These are phyloP conservation scores for sheep (Ovis aries) DNA, from an alignment of 2,113 vertebrate species.

Conservation along the genomic window DNA sequence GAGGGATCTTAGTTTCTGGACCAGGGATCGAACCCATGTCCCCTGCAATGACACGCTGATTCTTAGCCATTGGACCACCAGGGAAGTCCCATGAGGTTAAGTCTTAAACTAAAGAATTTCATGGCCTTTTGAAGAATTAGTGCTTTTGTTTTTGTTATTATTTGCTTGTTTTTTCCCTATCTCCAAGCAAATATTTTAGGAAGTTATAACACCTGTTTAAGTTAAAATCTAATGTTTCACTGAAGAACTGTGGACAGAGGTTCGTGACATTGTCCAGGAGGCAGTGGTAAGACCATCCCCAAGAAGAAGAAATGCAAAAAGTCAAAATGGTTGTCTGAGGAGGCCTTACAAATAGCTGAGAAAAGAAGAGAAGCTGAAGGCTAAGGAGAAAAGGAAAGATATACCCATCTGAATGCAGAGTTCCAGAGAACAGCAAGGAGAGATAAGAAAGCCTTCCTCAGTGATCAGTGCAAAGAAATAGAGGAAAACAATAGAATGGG, in stretches of 20 bases:
- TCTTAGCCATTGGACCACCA: neutral
- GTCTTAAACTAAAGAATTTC: neutral
- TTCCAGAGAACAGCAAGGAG: neutral
- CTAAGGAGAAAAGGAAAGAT: neutral
- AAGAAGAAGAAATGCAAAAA: neutral
- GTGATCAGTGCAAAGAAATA: neutral
- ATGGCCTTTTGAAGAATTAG: neutral
- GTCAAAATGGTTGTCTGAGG: neutral
- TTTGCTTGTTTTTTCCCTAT: neutral
- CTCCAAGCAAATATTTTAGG: neutral
- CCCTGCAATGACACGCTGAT: neutral
- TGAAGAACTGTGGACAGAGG: neutral
- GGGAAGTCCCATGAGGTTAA: neutral
- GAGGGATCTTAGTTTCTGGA: neutral
- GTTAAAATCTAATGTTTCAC: neutral
- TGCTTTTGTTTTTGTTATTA: neutral
- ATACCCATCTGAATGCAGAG: neutral
- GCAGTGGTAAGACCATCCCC: neutral
- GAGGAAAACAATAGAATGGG: neutral
- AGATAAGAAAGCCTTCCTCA: neutral
- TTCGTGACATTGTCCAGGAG: neutral
- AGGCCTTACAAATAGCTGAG: neutral
- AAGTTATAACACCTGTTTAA: neutral
- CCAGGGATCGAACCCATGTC: neutral
- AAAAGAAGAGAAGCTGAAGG: neutral